Evolutionary conservation across 1,140 invertebrate genomes (phyloP), one percentile per base, ranked within the genome.

Genomic region (Druon quercuslanigerum): DNA sequence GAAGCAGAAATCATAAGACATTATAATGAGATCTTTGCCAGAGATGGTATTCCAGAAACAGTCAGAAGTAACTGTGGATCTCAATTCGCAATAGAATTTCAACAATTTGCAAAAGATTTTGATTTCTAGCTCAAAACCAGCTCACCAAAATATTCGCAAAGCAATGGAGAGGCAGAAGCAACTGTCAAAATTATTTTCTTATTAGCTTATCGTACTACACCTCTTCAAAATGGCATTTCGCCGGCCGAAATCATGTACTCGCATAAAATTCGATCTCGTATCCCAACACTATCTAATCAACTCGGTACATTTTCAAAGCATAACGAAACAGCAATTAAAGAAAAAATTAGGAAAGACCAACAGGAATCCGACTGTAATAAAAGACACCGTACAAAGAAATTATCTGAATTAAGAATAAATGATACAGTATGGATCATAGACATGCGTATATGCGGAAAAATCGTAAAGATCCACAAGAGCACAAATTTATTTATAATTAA

Each of bases 111-210:
- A n/a, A n/a, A n/a, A n/a, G n/a, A n/a, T n/a, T n/a, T n/a, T n/a
- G n/a, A n/a, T n/a, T n/a, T n/a, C n/a, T n/a, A n/a, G 71, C 51
- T 84, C 56, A 72, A 54, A 25, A 82, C 77, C n/a, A 75, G 52
- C 17, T 85, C 80, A 52, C 85, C 84, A 17, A 51, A 78, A 46
- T 86, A 82, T 76, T 76, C 83, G 11, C 72, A 81, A 57, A 84
- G 79, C 25, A 87, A 87, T 79, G 87, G 85, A 5, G 72, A 84
- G 56, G 83, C 83, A 19, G 82, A 86, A 80, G 83, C 74, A 57
- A 75, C 60, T 46, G 84, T 85, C 16, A 71, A 78, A 52, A 82
- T 84, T 51, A 75, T 82, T 0, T 84, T 60, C 0, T 70, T 70
- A 19, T 16, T 70, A 46, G 74, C 74, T 19, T 25, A 25, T 25